Base-by-base conservation (phyloP, 2,888 invertebrate genomes). In the Chloroclysta siterata region DNA sequence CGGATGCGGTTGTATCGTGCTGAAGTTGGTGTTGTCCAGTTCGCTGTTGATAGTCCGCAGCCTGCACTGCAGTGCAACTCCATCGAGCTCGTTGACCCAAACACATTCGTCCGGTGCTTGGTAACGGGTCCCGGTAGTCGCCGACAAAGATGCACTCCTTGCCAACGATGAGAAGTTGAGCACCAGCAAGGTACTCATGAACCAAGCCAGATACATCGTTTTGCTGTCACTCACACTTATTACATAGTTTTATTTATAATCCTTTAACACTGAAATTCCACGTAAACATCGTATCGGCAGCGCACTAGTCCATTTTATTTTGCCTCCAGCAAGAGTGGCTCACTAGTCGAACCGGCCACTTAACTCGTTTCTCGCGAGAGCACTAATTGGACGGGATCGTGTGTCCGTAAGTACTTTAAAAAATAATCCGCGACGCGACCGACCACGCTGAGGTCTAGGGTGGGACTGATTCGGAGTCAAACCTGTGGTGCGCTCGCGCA, bases 91-190 rank as follows among this genome's bases (percentile, higher is more conserved):
- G 70, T 95, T 94, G 74, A 95, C 95, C 96, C 96, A 96, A 78
- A 96, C 95, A 92, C 96, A 96, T 88, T 96, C 96, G 88, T 96
- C 96, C 72, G 96, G 96, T 76, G 96, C 96, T 82, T 96, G 96
- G 87, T 96, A 96, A 70, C 96, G 94, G 83, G 96, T 87, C 66
- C 92, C 91, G 46, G 88, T 88, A 65, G 87, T 89, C 53, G 90
- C 92, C 77, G 91, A 93, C 77, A 93, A 82, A 69, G 93, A 93
- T 68, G 92, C 92, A 82, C 88, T 82, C 83, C 82, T 85, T 74
- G 86, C 88, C 69, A 87, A 84, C 76, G 86, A 77, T 75, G 84
- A 81, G 70, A 85, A 86, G 80, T 88, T 85, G 66, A 92, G 82
- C 88, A 90, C 88, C 80, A 92, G 77, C 72, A 89, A 76, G 78